Evolutionary conservation across 2,888 invertebrate genomes (phyloP).

Genomic region (Thymelicus lineola): DNA sequence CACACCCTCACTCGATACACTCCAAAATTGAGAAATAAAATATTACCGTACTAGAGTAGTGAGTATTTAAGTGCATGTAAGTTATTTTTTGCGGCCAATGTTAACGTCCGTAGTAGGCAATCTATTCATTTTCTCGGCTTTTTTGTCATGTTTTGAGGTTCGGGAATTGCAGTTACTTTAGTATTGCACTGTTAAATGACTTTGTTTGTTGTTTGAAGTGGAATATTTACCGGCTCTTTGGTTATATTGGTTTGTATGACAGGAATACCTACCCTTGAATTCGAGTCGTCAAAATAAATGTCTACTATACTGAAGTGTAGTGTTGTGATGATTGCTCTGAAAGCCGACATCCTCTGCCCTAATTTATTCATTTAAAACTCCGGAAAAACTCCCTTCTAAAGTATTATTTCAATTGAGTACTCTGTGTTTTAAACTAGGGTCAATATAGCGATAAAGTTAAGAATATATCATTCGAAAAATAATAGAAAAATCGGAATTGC

Average conservation of each 20-base stretch:
- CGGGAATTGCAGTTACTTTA: background rate
- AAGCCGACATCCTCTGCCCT: slow-evolving; percentile 26
- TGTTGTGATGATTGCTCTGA: slow-evolving; percentile 11
- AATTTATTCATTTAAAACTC: slow-evolving; percentile 24
- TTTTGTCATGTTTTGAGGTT: slow-evolving; percentile 9
- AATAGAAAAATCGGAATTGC: too few species aligned
- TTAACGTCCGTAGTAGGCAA: slow-evolving; percentile 17
- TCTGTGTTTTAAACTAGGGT: background rate
- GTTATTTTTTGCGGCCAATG: slow-evolving; percentile 15
- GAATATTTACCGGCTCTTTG: slow-evolving; percentile 67
- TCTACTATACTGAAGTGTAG: background rate
- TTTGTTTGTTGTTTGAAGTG: slow-evolving; percentile 33
- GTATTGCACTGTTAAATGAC: background rate
- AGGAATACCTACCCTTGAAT: slow-evolving; percentile 61
- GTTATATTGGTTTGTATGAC: slow-evolving; percentile 58
- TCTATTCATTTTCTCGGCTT: slow-evolving; percentile 16
- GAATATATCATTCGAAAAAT: background rate
- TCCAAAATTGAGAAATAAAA: slow-evolving; percentile 5
- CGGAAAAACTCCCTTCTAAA: background rate
- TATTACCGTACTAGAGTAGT: background rate
- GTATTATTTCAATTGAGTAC: background rate
- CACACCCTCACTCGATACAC: background rate
- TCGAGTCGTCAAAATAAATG: slow-evolving; percentile 18
- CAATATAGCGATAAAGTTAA: background rate
- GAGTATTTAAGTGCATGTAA: slow-evolving; percentile 13